Conservation (phyloP, 2,797 vertebrate genomes). For the Podarcis lilfordi region DNA sequence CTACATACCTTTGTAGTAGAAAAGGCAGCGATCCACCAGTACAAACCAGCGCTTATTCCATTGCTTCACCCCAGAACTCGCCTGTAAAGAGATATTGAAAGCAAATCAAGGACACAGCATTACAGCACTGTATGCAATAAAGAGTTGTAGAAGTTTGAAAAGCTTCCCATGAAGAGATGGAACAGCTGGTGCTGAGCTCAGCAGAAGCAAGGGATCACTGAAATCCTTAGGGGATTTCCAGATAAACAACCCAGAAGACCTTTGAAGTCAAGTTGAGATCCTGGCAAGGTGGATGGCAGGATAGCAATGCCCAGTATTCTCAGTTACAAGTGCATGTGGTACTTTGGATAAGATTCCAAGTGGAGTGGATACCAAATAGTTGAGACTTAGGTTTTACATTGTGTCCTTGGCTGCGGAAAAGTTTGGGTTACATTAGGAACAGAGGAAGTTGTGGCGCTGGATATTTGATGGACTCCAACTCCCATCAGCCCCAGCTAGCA, state of each 20-base stretch:
- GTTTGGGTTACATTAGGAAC: no score
- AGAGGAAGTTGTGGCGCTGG: no score
- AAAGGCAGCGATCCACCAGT: conserved; percentile 92
- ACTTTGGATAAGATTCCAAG: not conserved
- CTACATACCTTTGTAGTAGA: conserved; percentile 93
- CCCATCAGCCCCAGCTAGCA: no score
- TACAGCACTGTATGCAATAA: not conserved
- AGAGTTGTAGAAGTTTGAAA: not conserved
- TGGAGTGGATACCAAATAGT: no score
- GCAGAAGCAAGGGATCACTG: not conserved
- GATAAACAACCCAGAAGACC: not conserved
- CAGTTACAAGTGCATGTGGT: not conserved
- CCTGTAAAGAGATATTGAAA: conserved; percentile 72
- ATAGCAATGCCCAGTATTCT: not conserved
- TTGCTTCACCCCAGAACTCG: conserved; percentile 94
- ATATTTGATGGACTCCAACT: no score
- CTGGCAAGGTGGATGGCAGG: not conserved
- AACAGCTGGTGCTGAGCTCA: not conserved
- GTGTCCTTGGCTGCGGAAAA: not conserved
- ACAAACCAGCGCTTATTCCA: conserved; percentile 98
- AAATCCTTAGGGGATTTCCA: not conserved
- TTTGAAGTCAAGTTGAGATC: not conserved
- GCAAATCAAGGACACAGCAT: not conserved
- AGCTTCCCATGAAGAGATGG: not conserved
- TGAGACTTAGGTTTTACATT: not conserved